Conservation (phyloP, 2,797 vertebrate species). For the Threskiornis aethiopicus region DNA sequence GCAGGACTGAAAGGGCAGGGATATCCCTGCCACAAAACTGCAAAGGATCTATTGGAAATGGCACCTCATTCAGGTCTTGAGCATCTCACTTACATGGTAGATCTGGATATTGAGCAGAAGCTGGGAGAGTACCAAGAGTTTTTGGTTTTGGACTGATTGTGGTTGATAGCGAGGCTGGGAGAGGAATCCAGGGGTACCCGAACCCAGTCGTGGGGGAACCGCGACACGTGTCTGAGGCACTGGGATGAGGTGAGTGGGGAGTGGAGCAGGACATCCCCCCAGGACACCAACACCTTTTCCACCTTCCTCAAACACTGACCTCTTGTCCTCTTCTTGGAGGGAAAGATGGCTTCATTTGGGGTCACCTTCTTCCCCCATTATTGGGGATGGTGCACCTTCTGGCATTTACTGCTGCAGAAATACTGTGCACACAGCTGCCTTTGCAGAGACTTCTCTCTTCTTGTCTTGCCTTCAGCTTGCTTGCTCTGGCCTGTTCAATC, state of each 20-base stretch:
- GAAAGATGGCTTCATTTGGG: neutral
- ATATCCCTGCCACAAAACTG: neutral
- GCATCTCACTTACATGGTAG: neutral
- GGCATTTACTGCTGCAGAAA: neutral
- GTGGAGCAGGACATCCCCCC: neutral
- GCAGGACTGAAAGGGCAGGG: neutral
- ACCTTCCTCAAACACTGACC: neutral
- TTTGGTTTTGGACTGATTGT: neutral
- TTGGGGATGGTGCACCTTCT: neutral
- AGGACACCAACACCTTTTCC: neutral
- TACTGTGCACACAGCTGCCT: neutral
- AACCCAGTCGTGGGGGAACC: neutral
- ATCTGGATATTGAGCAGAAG: neutral
- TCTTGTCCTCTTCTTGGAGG: neutral
- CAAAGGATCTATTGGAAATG: neutral
- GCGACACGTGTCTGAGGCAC: neutral
- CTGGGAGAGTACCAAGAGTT: neutral
- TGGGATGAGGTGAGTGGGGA: neutral
- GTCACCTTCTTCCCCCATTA: neutral
- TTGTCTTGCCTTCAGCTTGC: neutral
- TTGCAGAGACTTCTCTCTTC: neutral
- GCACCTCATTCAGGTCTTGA: neutral
- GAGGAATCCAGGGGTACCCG: neutral
- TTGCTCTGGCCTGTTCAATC: neutral
- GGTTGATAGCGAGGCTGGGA: neutral